These are phyloP conservation scores for Andrena haemorrhoa DNA, from an alignment of 2,888 invertebrate genomes.

Conservation along the genomic window DNA sequence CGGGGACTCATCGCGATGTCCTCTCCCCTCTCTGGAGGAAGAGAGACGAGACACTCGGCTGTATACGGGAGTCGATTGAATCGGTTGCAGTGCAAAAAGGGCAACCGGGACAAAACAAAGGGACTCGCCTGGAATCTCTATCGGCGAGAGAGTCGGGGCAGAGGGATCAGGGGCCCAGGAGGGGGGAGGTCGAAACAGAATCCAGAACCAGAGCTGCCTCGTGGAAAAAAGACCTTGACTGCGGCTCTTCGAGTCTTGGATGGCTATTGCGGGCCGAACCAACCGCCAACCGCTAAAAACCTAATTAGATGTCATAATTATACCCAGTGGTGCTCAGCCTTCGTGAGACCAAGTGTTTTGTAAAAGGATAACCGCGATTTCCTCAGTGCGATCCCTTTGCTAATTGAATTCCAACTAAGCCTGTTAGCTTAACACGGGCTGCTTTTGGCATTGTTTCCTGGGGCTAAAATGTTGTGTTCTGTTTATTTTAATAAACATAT, in stretches of 20 bases:
- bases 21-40: not conserved
- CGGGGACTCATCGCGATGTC: slow-evolving; percentile 61
- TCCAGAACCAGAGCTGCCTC: slow-evolving; percentile 69
- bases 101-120: slow-evolving; percentile 76
- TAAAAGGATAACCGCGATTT: not conserved
- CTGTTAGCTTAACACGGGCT: not conserved
- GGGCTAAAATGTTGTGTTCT: not conserved
- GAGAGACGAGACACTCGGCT: slow-evolving; percentile 51
- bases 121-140: slow-evolving; percentile 76
- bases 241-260: slow-evolving; percentile 68
- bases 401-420: not conserved
- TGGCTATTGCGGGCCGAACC: slow-evolving; percentile 74
- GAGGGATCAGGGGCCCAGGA: slow-evolving; percentile 28
- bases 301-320: slow-evolving; percentile 85
- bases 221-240: slow-evolving; percentile 77
- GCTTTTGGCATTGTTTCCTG: not conserved
- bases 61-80: slow-evolving; percentile 74
- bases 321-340: slow-evolving; percentile 80
- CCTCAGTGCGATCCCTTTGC: not conserved
- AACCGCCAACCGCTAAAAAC: slow-evolving; percentile 82
- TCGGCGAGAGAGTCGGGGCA: slow-evolving; percentile 62
- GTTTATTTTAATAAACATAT: not conserved
- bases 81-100: slow-evolving; percentile 75
- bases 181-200: slow-evolving; percentile 41
- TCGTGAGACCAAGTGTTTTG: not conserved